Evolutionary conservation across 2,113 vertebrate species (phyloP).

Genomic region (Danionella cerebrum): DNA sequence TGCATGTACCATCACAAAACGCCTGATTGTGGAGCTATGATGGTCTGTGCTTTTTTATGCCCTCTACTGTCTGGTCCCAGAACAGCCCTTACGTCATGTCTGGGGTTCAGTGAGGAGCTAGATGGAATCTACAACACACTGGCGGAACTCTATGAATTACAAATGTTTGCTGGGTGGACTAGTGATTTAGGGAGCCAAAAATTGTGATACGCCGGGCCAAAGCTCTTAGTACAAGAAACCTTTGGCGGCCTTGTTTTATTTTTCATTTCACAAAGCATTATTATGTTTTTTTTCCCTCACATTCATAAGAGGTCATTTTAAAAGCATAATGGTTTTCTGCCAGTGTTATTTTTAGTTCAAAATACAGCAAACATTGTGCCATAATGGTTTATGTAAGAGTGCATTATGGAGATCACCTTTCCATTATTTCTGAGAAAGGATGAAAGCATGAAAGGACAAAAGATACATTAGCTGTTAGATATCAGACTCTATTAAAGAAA

Average conservation of each 20-base stretch:
- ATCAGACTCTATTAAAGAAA: not conserved
- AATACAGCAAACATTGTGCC: not conserved
- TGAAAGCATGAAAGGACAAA: conserved; percentile 10
- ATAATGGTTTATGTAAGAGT: not conserved
- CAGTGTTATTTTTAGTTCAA: not conserved
- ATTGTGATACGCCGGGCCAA: too few relatives aligned
- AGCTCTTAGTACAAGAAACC: too few relatives aligned
- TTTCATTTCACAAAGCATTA: not conserved
- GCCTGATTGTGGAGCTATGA: not conserved
- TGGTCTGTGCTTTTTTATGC: conserved; percentile 9
- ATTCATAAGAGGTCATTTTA: too few relatives aligned
- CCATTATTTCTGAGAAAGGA: conserved; percentile 2
- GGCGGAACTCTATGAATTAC: too few relatives aligned
- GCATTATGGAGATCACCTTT: not conserved
- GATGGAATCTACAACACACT: not conserved
- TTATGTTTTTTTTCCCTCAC: too few relatives aligned
- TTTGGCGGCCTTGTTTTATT: too few relatives aligned
- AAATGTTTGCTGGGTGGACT: too few relatives aligned
- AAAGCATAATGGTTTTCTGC: not conserved
- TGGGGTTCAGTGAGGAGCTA: conserved; percentile 2
- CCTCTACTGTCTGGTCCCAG: conserved; percentile 23
- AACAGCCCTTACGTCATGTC: conserved; percentile 22
- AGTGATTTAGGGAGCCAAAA: too few relatives aligned
- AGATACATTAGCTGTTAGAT: conserved; percentile 16
- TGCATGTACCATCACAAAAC: not conserved